Base-by-base conservation (phyloP, 2,888 invertebrate genomes). In the Pristionchus arcanus region DNA sequence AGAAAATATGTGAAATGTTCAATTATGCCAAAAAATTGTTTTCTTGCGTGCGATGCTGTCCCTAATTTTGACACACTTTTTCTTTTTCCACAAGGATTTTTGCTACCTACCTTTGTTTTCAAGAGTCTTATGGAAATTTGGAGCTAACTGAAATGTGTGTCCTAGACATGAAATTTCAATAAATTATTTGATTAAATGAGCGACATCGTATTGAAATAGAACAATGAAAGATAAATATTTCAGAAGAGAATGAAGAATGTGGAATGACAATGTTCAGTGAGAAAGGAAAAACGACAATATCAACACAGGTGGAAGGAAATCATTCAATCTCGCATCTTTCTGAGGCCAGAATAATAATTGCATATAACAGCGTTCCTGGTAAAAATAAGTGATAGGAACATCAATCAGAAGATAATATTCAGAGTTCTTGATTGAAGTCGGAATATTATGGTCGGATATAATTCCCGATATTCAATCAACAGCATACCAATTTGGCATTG, bases 401-500 rank as follows among this genome's bases (percentile, higher is more conserved):
- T 74, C 34, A 86, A 34, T 63, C 25, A 25, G 63, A 28, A 59
- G 28, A 28, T 19, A 28, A 13, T 11, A 31, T 93, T 90, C 90
- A 95, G 95, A 95, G 90, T 95, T 95, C 90, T 90, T 91, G 16
- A 90, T 93, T 55, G 95, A 95, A 81, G 90, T 94, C 28, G 89
- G 92, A 34, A 90, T 92, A 15, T 87, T 95, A 13, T 93, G 94
- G 92, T 90, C 90, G 25, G 93, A 94, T 49, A 92, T 95, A 7
- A 66, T 95, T 28, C 94, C 94, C 9, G 95, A 95, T 53, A 92
- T 96, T 25, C 95, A 95, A 89, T 93, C 94, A 37, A 93, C 94
- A 85, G 95, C 95, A 90, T 92, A 92, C 49, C 93, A 95, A 28
- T 93, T 93, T 59, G 95, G 95, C 28, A 94, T 95, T 89, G 95